Percentiles rank a stretch among this genome's conserved stretches.
Evolutionary conservation across 2,113 vertebrate species (phyloP).

Genomic region (Vidua chalybeata): DNA sequence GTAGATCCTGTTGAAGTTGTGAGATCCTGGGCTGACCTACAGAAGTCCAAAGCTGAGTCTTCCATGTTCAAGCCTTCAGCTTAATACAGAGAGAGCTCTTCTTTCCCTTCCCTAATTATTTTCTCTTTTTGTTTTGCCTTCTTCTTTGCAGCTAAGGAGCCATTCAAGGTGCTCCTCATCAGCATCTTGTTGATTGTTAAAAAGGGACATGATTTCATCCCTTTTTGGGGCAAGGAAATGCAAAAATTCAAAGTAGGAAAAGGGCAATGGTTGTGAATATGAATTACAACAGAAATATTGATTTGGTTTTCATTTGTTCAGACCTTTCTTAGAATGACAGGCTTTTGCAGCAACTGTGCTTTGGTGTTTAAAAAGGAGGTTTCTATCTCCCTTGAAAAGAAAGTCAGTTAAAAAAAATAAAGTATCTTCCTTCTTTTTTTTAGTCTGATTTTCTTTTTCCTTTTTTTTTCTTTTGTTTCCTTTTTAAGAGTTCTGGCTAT

Average conservation of each 20-base stretch:
- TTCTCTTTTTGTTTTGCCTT: neutral
- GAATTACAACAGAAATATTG: neutral
- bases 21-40: neutral
- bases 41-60: neutral
- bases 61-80: neutral
- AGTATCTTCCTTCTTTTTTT: neutral
- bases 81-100: neutral
- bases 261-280: neutral
- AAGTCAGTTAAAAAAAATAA: neutral
- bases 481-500: conserved; percentile 9
- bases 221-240: neutral
- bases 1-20: neutral
- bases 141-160: neutral
- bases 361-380: neutral
- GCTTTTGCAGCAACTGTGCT: neutral
- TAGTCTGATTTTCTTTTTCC: too few species aligned
- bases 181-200: neutral
- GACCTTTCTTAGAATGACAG: neutral
- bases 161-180: neutral
- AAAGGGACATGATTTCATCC: neutral
- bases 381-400: neutral
- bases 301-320: neutral
- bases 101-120: neutral
- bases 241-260: neutral
- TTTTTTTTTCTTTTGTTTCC: too few species aligned